Evolutionary conservation across 2,888 invertebrate species (phyloP).

Genomic region (Timandra comae): DNA sequence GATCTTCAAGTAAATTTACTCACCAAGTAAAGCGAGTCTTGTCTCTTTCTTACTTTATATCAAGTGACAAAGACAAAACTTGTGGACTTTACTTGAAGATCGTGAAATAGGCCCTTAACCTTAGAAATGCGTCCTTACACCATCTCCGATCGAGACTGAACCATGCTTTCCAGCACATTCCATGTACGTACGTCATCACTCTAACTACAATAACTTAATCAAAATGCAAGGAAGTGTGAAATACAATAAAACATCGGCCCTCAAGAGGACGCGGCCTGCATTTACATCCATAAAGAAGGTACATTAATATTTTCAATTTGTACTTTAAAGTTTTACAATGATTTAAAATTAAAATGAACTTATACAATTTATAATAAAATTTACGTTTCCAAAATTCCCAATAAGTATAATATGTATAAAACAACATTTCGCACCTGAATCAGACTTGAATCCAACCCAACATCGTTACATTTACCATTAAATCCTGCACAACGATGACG

Average conservation of each 20-base stretch:
- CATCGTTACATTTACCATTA: conserved; percentile 25
- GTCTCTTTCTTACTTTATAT: too few relatives aligned
- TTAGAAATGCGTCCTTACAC: too few relatives aligned
- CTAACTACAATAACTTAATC: conserved; percentile 6
- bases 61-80: too few relatives aligned
- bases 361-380: conserved; percentile 23
- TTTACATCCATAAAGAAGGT: not conserved
- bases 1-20: too few relatives aligned
- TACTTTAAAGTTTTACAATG: conserved; percentile 28
- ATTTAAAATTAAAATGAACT: conserved; percentile 33
- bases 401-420: too few relatives aligned
- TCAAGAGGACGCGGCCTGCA: not conserved
- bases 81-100: too few relatives aligned
- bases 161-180: not conserved
- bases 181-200: conserved; percentile 1
- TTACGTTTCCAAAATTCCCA: conserved; percentile 28
- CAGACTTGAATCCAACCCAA: conserved; percentile 46
- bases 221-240: conserved; percentile 10
- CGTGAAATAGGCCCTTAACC: too few relatives aligned
- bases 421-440: conserved; percentile 57
- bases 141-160: not conserved
- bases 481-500: conserved; percentile 21
- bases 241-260: conserved; percentile 4
- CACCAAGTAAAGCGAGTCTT: too few relatives aligned
- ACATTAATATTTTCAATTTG: conserved; percentile 32